These are phyloP conservation scores for Agrotis exclamationis DNA, from an alignment of 2,888 invertebrate species.

Conservation along the genomic window DNA sequence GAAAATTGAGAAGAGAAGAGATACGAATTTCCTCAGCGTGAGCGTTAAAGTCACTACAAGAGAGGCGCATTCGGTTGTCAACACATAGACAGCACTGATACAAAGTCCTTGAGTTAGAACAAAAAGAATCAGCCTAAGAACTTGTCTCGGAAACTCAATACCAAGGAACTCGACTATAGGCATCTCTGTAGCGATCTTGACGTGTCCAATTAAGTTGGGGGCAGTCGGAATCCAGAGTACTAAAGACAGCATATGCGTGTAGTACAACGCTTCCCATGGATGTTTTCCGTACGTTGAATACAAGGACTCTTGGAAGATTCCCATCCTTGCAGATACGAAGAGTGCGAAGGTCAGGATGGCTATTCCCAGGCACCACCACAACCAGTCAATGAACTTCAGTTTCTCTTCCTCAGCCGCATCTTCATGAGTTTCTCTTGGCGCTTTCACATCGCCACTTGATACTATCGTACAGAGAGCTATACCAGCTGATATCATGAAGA, in stretches of 20 bases:
- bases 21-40: conserved; percentile 98
- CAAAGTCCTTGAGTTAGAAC: conserved; percentile 97
- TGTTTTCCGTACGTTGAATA: conserved; percentile 97
- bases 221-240: conserved; percentile 96
- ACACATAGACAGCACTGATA: conserved; percentile 98
- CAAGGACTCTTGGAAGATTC: conserved; percentile 97
- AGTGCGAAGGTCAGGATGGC: conserved; percentile 96
- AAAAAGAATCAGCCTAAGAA: conserved; percentile 95
- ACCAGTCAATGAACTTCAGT: conserved; percentile 86
- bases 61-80: conserved; percentile 98
- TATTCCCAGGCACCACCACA: conserved; percentile 94
- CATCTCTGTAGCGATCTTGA: conserved; percentile 93
- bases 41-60: conserved; percentile 98
- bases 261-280: conserved; percentile 96
- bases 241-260: conserved; percentile 97
- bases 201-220: conserved; percentile 95
- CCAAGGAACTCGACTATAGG: conserved; percentile 92
- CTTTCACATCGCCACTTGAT: conserved; percentile 94
- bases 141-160: conserved; percentile 92
- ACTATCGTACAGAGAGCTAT: conserved; percentile 97
- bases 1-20: conserved; percentile 98
- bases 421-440: conserved; percentile 85
- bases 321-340: conserved; percentile 98
- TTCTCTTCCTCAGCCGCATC: conserved; percentile 84
- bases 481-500: conserved; percentile 98